Conservation (phyloP, 2,797 vertebrate species). For the Hippopotamyrus pictus region DNA sequence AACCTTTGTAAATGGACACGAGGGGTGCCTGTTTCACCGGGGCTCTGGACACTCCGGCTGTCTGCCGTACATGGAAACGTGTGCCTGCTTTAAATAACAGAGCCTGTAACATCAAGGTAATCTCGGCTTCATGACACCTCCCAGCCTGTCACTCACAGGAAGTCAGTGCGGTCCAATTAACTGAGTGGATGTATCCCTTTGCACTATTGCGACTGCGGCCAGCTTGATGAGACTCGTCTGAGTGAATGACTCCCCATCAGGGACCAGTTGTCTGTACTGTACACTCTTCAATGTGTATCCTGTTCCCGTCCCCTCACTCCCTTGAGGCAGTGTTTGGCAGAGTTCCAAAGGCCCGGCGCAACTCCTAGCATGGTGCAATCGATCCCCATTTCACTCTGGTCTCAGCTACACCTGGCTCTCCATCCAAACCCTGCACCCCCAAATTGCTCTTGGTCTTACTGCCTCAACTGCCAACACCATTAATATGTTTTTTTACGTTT, state of each 20-base stretch:
- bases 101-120: neutral
- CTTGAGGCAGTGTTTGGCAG: neutral
- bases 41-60: neutral
- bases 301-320: neutral
- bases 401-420: conserved; percentile 15
- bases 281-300: neutral
- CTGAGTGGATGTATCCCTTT: neutral
- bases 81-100: neutral
- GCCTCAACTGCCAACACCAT: neutral
- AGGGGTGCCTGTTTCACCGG: neutral
- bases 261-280: neutral
- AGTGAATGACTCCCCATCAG: neutral
- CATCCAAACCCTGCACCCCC: neutral
- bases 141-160: neutral
- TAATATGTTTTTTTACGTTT: neutral
- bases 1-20: neutral
- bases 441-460: no score
- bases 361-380: neutral
- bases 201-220: neutral
- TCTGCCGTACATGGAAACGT: neutral
- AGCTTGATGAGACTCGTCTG: neutral
- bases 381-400: conserved; percentile 1
- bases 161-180: neutral
- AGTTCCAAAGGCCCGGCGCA: neutral
- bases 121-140: neutral